phyloP scores from a whole-genome alignment of 2,797 vertebrate species.

The Gallirallus australis region DNA sequence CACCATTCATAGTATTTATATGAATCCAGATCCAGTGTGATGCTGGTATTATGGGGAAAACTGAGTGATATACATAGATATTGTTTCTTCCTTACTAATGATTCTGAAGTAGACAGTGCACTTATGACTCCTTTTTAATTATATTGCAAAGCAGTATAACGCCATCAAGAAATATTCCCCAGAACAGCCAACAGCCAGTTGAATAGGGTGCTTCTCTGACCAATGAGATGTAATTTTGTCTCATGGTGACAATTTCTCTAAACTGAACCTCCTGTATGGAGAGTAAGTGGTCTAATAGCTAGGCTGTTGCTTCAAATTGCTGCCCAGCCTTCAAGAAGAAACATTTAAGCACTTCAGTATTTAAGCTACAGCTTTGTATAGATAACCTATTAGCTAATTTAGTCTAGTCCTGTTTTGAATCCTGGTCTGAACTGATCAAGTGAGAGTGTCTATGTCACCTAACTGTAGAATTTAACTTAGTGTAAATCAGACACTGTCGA shows the following conservation, averaged over 20 bases:
- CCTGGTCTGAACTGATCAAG: neutral
- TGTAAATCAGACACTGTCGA: neutral
- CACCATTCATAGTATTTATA: neutral
- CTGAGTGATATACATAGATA: rapidly evolving
- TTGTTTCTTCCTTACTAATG: neutral
- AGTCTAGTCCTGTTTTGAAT: neutral
- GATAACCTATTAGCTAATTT: neutral
- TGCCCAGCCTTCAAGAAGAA: neutral
- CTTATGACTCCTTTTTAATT: neutral
- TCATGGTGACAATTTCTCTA: neutral
- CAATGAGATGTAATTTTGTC: neutral
- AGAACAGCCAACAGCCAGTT: neutral
- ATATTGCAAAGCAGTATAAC: neutral
- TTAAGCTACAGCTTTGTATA: neutral
- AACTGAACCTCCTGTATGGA: neutral
- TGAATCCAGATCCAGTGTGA: neutral
- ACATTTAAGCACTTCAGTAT: neutral
- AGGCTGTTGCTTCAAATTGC: neutral
- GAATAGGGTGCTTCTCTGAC: neutral
- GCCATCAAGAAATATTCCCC: neutral
- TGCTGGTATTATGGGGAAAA: neutral
- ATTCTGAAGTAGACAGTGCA: neutral
- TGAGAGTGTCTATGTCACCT: neutral
- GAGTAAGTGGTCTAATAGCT: neutral
- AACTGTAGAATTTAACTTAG: neutral